These are phyloP conservation scores for Phoebastria nigripes DNA, from an alignment of 2,797 vertebrate species.

Conservation along the genomic window DNA sequence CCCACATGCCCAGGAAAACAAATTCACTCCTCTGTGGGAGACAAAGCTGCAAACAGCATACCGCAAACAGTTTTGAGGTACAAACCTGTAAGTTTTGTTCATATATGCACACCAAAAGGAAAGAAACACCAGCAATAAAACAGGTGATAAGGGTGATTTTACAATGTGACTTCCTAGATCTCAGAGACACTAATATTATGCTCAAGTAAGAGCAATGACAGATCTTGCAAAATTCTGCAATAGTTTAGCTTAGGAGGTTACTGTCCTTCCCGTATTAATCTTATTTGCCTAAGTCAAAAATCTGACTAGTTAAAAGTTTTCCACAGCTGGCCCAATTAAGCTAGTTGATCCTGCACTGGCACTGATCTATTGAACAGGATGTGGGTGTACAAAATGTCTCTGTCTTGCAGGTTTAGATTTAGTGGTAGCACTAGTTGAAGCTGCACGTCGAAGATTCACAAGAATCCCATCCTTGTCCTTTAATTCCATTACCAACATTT, in stretches of 20 bases:
- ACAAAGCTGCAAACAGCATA: neutral
- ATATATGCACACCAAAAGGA: neutral
- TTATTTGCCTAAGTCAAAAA: neutral
- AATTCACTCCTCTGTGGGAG: neutral
- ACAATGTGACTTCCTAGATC: neutral
- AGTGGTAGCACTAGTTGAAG: neutral
- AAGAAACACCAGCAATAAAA: neutral
- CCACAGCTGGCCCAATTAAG: neutral
- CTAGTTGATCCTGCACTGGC: neutral
- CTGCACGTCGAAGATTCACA: neutral
- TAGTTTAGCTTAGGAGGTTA: neutral
- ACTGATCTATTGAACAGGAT: neutral
- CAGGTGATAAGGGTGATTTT: neutral
- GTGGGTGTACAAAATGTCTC: neutral
- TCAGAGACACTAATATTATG: neutral
- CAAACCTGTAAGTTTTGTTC: neutral
- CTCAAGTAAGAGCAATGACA: fast-evolving
- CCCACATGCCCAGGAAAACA: neutral
- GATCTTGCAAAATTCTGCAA: neutral
- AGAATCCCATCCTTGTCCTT: neutral
- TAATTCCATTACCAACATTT: neutral
- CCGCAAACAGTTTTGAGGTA: neutral
- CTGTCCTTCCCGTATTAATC: neutral
- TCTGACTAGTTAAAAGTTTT: neutral
- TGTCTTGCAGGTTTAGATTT: neutral